Base-by-base conservation (phyloP, 2,113 vertebrate species). In the Turnix velox region DNA sequence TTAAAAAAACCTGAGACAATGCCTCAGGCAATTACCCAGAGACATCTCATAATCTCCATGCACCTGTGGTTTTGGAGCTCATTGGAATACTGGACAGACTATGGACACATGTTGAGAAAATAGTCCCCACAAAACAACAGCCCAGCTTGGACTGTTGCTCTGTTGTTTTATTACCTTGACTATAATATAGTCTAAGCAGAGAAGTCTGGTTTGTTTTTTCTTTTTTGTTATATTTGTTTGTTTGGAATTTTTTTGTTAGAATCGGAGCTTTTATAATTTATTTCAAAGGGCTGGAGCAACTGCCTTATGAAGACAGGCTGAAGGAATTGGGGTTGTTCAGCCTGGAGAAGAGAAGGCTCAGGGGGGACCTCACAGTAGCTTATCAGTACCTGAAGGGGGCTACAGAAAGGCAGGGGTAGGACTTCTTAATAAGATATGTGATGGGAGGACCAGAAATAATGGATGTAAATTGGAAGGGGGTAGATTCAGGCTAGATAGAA, bases 111-210 rank as follows among this genome's bases (percentile, higher is more conserved):
- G 8, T 46, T 51, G 23, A 69, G 51, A 55, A 78, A 49, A 89
- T 37, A 4, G 0, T 1, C 4, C 7, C 40, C 46, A 13, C 8
- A 45, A 20, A 72, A 20, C 6, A 65, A 40, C 31, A 87, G 22
- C 7, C 12, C 37, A 74, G 2, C 17, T 39, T 84, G 14, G 30
- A 46, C 31, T 79, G 24, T 16, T 67, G 8, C 13, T 69, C 18
- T 37, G 35, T 22, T 48, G 10, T 17, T 30, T 48, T 46, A 61
- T 31, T 48, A 54, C 3, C 9, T 23, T 58, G 57, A 45, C 19
- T 59, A 22, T 74, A 84, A 58, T 12, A 33, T 0, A 51, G n/a
- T 9, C 75, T 87, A 54, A 63, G 52, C 10, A 75, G 52, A 63
- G 16, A 18, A 1, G 2, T 27, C 23, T 23, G 24, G 9, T 16